Evolutionary conservation across 2,113 vertebrate species (phyloP).

Genomic region (Theristicus caerulescens): DNA sequence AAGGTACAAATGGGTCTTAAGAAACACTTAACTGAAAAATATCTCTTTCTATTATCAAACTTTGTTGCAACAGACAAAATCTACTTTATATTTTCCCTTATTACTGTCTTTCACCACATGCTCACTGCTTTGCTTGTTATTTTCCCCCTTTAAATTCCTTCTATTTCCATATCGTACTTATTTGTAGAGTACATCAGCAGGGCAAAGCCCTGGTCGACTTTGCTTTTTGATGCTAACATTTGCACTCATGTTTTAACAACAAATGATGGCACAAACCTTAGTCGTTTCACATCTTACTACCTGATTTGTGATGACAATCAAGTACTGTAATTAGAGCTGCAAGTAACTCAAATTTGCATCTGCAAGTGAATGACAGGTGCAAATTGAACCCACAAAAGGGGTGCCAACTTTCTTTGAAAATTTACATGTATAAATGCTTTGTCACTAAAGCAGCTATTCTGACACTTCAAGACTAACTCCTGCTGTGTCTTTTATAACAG

Average conservation of each 20-base stretch:
- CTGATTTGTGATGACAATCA: conserved; percentile 55
- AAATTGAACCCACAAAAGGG: conserved; percentile 50
- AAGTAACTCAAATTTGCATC: conserved; percentile 49
- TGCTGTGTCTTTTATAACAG: conserved; percentile 45
- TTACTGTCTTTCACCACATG: background rate
- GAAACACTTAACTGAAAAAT: background rate
- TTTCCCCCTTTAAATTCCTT: background rate
- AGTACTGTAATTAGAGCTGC: conserved; percentile 49
- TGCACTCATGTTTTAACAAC: conserved; percentile 40
- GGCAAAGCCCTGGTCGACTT: background rate
- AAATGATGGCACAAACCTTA: conserved; percentile 6
- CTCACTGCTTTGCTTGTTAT: background rate
- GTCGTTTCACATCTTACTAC: conserved; percentile 26
- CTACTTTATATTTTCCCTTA: background rate
- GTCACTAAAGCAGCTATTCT: conserved; percentile 43
- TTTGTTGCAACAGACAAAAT: background rate
- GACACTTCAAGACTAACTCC: conserved; percentile 36
- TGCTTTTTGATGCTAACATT: conserved; percentile 5
- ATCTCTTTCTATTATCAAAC: background rate
- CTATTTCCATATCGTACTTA: background rate
- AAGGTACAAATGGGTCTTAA: background rate
- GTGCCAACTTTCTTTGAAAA: conserved; percentile 49
- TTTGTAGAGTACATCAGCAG: background rate
- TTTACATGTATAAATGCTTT: conserved; percentile 56
- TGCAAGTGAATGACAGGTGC: conserved; percentile 44